Base-by-base conservation (phyloP, 2,888 invertebrate species). In the Boloria selene region DNA sequence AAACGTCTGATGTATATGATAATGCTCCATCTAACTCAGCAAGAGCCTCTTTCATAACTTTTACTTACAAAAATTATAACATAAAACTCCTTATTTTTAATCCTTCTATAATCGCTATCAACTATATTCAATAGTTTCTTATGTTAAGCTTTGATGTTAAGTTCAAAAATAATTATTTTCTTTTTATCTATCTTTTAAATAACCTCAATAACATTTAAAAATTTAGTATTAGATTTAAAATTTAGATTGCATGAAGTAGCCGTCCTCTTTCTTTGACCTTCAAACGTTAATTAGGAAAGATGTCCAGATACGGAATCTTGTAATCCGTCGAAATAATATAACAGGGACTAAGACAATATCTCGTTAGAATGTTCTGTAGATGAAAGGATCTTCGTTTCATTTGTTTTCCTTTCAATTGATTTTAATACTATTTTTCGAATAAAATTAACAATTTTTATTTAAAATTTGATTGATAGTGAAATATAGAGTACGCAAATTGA, bases 341-440 rank as follows among this genome's bases (percentile, higher is more conserved):
- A 90, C 90, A 91, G 90, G 90, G 90, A 90, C 83, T 82, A 83
- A 79, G 90, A 91, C 90, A 91, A 91, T 91, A 91, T 81, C 77
- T 77, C 67, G 75, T 73, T 81, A 79, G 70, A 75, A 68, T 51
- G 64, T 70, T 59, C 61, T 52, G 58, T 72, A 70, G 71, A 56
- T 67, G 64, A 60, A 68, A 61, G 54, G 18, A 26, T 60, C 13
- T 44, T 44, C 26, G 17, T 22, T 10, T 64, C 44, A 26, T 50
- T 22, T 56, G 26, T 6, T 49, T 53, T 16, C 17, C 5, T 54
- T 47, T n/a, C 4, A 38, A 13, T 7, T 38, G 31, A 10, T 38
- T 10, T 38, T 10, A 10, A 2, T 38, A 38, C 7, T 38, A 38
- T 38, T 38, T 10, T 38, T 38, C 2, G 31, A 10, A 38, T 38